Evolutionary conservation across 2,888 invertebrate species (phyloP), one percentile per base, ranked within the genome.

Genomic region (Caenorhabditis angaria): DNA sequence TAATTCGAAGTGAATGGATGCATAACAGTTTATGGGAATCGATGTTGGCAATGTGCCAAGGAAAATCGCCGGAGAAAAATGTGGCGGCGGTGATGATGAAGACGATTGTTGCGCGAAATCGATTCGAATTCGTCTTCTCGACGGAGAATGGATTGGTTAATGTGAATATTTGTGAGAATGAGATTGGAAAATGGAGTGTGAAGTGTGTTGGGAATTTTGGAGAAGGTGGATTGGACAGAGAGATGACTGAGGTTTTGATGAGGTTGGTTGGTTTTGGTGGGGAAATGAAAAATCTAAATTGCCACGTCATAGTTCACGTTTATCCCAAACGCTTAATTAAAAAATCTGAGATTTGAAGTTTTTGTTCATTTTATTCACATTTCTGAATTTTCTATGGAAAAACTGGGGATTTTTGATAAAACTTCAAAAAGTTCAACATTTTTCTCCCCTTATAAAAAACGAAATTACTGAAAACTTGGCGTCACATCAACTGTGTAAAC

Each of bases 11-110:
- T 27, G 76, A 79, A 56, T 64, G 67, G 54, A 72, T 61, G 68
- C 77, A 77, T 56, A 63, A 72, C 14, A 73, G 65, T 60, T 47
- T 77, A 1, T 79, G 79, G 79, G 73, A 72, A 35, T 75, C 75
- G 2, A 55, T 79, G 24, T n/a, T 77, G n/a, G 66, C 72, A 12
- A 69, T 70, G 70, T 70, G 71, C 29, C 59, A 20, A 14, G 35
- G n/a, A 51, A 54, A 61, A 35, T 24, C 25, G 14, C n/a, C 5
- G 6, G 32, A 63, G n/a, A 64, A 56, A 27, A 28, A 32, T 4
- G 60, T 67, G 12, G 32, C 59, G 28, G 57, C 61, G 12, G 62
- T 63, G 2, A 28, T 54, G 1, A 18, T 65, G 18, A 29, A 65
- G 20, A 47, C 65, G 27, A 32, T 48, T 1, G 53, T 54, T 10